Conservation (phyloP, 1,140 invertebrate species). For the Neodiprion lecontei region DNA sequence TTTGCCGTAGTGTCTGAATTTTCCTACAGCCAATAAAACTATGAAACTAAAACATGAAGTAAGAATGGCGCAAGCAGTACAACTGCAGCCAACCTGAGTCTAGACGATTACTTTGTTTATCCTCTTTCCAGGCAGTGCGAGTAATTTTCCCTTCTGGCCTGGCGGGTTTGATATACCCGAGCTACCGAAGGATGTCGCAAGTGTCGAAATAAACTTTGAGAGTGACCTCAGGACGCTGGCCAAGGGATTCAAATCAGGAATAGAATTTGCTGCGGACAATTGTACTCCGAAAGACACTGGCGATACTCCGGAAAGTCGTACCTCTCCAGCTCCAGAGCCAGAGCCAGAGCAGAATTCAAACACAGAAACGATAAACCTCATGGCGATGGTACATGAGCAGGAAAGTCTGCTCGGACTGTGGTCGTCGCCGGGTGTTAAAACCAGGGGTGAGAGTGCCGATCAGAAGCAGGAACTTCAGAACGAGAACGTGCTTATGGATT, state of each 20-base stretch:
- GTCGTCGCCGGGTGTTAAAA: conserved; percentile 12
- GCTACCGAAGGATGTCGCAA: conserved; percentile 36
- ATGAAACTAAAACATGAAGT: no score
- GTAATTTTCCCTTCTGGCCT: conserved; percentile 83
- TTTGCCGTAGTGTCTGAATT: no score
- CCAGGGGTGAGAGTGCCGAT: background rate
- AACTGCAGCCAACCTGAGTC: no score
- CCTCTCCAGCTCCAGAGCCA: background rate
- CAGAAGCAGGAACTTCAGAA: background rate
- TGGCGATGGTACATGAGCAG: conserved; percentile 47
- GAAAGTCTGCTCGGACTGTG: conserved; percentile 35
- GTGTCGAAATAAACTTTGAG: conserved; percentile 58
- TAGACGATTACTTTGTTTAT: background rate
- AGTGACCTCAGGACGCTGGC: conserved; percentile 68
- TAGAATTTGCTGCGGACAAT: conserved; percentile 63
- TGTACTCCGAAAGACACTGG: conserved; percentile 47
- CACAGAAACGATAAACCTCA: conserved; percentile 40
- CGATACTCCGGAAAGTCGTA: conserved; percentile 2
- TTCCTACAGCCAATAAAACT: no score
- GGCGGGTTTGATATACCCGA: conserved; percentile 75
- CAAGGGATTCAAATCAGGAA: conserved; percentile 69
- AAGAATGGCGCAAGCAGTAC: no score
- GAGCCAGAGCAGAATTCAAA: conserved; percentile 24
- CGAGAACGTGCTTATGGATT: conserved; percentile 26
- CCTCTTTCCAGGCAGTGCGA: conserved; percentile 65